Evolutionary conservation across 2,113 vertebrate genomes (phyloP).

Genomic region (Pitta sordida): DNA sequence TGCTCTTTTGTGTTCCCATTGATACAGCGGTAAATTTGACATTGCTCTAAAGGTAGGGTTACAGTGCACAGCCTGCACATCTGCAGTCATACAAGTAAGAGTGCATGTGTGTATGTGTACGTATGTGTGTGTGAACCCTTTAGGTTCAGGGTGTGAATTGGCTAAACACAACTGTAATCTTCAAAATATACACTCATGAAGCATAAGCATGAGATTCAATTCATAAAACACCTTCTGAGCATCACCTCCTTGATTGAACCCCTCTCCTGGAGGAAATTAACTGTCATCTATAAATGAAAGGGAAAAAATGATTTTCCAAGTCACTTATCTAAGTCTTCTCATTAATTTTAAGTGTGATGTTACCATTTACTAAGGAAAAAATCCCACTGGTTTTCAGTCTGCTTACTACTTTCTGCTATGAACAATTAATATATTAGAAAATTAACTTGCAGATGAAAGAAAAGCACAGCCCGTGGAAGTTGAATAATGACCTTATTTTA

Average conservation of each 20-base stretch:
- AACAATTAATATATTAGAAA: not conserved
- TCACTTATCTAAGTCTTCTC: not conserved
- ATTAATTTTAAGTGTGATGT: not conserved
- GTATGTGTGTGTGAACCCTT: not conserved
- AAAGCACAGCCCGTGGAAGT: slow-evolving; percentile 17
- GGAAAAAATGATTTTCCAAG: not conserved
- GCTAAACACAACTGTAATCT: not conserved
- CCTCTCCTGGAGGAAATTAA: not conserved
- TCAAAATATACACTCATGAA: not conserved
- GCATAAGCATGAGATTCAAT: not conserved
- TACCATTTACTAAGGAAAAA: not conserved
- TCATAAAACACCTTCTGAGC: not conserved
- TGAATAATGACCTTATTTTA: slow-evolving; percentile 47
- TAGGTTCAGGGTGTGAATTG: not conserved
- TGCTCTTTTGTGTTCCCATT: not conserved
- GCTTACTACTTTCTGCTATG: not conserved
- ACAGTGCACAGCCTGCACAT: not conserved
- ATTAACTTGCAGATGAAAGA: slow-evolving; percentile 44
- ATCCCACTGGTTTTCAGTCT: not conserved
- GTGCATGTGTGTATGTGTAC: too few species aligned
- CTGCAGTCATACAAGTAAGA: not conserved
- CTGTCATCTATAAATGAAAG: not conserved
- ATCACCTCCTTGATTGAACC: not conserved
- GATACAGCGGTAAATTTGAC: not conserved
- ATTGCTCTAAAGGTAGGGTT: not conserved